A percentile compares a stretch with the other conserved stretches of the same genome.
Evolutionary conservation across 1,140 invertebrate genomes (phyloP).

Genomic region (Ostrea denselamellosa): DNA sequence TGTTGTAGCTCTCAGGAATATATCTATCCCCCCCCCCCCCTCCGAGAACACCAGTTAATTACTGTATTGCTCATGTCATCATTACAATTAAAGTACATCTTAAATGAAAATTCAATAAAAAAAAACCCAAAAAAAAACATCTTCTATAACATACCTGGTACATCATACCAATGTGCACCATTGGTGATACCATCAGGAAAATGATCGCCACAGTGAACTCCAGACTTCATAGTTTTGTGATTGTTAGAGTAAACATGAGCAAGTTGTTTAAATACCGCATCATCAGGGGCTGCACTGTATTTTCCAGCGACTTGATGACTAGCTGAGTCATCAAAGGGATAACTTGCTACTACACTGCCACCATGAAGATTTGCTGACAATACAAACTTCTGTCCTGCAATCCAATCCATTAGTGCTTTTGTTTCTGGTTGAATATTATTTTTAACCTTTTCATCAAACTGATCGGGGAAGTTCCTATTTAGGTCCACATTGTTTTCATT

Average conservation of each 20-base stretch:
- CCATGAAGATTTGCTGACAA: constrained; percentile 98
- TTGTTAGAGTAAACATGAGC: constrained; percentile 75
- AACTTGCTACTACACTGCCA: constrained; percentile 93
- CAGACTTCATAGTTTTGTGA: constrained; percentile 79
- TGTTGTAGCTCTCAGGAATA: too few species aligned
- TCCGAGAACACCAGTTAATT: too few species aligned
- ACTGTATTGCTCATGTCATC: too few species aligned
- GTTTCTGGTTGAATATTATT: constrained; percentile 96
- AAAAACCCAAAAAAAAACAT: too few species aligned
- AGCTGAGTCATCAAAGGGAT: constrained; percentile 86
- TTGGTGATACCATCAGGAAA: constrained; percentile 87
- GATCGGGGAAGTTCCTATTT: constrained; percentile 98
- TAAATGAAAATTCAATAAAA: too few species aligned
- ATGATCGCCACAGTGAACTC: constrained; percentile 64
- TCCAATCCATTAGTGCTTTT: constrained; percentile 94
- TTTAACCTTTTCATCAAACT: constrained; percentile 80
- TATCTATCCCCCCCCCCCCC: too few species aligned
- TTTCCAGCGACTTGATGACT: constrained; percentile 45
- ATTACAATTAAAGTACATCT: too few species aligned
- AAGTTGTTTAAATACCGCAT: constrained; percentile 72
- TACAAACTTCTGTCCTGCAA: constrained; percentile 91
- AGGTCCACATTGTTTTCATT: constrained; percentile 93
- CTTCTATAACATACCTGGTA: constrained; percentile 79
- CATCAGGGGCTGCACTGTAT: constrained; percentile 79
- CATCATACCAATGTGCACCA: constrained; percentile 91